Percentiles rank a stretch among this genome's conserved stretches.
Conservation (phyloP, 2,113 vertebrate species). For the Colistium nudipinnis region DNA sequence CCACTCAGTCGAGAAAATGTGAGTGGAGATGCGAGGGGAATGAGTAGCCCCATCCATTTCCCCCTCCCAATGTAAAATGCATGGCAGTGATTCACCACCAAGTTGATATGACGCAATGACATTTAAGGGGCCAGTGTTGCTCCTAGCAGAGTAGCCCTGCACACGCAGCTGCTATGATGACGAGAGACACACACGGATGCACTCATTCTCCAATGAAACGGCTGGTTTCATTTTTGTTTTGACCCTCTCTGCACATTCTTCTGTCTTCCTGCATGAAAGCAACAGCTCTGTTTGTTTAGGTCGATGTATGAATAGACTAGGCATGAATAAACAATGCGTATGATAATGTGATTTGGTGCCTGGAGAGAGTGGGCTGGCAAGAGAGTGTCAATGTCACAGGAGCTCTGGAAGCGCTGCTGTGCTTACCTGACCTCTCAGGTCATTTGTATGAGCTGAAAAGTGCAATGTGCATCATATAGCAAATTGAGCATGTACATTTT, state of each 20-base stretch:
- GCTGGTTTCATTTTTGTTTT: conserved; percentile 30
- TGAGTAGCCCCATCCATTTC: conserved; percentile 39
- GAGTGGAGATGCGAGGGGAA: conserved; percentile 35
- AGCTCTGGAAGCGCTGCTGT: conserved; percentile 15
- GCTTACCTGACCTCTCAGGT: conserved; percentile 22
- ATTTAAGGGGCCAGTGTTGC: conserved; percentile 30
- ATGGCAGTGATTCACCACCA: conserved; percentile 40
- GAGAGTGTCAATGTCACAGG: conserved; percentile 54
- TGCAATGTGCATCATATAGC: conserved; percentile 4
- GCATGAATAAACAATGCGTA: conserved; percentile 72
- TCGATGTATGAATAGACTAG: conserved; percentile 54
- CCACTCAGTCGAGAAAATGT: conserved; percentile 43
- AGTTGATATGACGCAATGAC: conserved; percentile 40
- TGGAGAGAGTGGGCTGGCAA: conserved; percentile 30
- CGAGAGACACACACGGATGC: conserved; percentile 33
- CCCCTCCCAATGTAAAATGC: conserved; percentile 37
- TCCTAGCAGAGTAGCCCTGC: neutral
- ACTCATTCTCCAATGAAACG: conserved; percentile 15
- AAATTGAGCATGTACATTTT: neutral
- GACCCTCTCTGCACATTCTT: conserved; percentile 8
- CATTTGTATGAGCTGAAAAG: neutral
- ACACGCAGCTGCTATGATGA: conserved; percentile 34
- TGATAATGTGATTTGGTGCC: conserved; percentile 58
- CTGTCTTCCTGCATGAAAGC: conserved; percentile 29
- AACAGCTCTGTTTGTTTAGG: conserved; percentile 57